Conservation (phyloP, 2,888 invertebrate species). For the Heliconius ethilla region DNA sequence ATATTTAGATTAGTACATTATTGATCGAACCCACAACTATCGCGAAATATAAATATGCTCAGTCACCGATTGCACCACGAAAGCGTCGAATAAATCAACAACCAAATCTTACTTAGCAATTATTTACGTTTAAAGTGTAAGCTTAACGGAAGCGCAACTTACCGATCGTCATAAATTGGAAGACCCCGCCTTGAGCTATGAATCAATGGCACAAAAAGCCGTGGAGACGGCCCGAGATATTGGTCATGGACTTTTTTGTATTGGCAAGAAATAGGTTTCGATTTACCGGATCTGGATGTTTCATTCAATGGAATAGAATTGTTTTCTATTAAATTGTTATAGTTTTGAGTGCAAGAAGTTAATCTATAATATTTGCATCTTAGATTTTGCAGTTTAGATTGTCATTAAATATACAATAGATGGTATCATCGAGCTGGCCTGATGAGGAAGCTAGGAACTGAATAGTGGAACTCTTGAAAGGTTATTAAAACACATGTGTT, state of each 20-base stretch:
- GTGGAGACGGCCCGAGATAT: conserved; percentile 49
- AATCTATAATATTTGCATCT: neutral
- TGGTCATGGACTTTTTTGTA: conserved; percentile 5
- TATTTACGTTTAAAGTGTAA: conserved; percentile 59
- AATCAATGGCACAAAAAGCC: conserved; percentile 57
- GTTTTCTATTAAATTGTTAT: neutral
- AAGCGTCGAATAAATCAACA: conserved; percentile 1
- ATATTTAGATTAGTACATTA: neutral
- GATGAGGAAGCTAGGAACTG: too few species aligned
- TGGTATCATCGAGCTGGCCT: neutral
- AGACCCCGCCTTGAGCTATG: conserved; percentile 59
- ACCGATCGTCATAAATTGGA: conserved; percentile 65
- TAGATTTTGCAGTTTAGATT: too few species aligned
- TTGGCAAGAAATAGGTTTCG: neutral
- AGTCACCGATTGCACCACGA: neutral
- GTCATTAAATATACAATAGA: too few species aligned
- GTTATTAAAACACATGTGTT: too few species aligned
- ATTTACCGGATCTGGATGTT: neutral
- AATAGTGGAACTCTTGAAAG: too few species aligned
- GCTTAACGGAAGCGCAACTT: conserved; percentile 52
- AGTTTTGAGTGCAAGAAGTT: too few species aligned
- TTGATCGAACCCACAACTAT: neutral
- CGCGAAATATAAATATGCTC: neutral
- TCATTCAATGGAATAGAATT: neutral
- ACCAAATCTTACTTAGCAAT: conserved; percentile 55